These are phyloP conservation scores for Bolborhynchus lineola DNA, from an alignment of 2,113 vertebrate genomes.

Conservation along the genomic window DNA sequence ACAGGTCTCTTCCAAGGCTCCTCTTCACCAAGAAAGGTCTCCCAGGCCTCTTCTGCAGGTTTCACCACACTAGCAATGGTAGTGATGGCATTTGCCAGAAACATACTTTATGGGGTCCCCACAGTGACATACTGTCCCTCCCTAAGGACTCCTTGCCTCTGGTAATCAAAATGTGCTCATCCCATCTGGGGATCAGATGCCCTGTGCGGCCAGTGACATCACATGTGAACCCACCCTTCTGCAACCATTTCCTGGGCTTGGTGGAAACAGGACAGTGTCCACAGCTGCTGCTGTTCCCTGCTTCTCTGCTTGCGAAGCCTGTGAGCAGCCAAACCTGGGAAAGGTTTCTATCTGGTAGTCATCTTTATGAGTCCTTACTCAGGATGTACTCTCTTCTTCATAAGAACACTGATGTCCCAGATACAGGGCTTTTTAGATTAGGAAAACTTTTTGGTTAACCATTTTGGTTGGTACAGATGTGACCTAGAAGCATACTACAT, in stretches of 20 bases:
- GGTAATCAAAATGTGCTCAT: background rate
- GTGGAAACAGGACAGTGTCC: background rate
- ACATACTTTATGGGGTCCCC: background rate
- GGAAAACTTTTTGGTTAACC: background rate
- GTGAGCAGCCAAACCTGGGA: background rate
- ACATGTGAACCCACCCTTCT: background rate
- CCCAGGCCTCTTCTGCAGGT: background rate
- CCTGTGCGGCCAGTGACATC: background rate
- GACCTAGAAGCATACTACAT: background rate
- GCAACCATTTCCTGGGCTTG: background rate
- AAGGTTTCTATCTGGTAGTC: background rate
- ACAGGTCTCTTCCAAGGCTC: background rate
- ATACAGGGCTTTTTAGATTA: background rate
- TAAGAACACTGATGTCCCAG: background rate
- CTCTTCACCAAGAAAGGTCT: background rate
- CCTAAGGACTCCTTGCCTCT: background rate
- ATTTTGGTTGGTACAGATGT: background rate
- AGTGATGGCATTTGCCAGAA: background rate
- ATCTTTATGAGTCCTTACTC: background rate
- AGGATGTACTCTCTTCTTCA: background rate
- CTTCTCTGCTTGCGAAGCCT: background rate
- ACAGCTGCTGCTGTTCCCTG: rapidly evolving
- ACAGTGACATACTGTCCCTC: background rate
- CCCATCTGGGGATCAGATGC: background rate
- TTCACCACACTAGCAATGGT: rapidly evolving